Evolutionary conservation across 2,888 invertebrate genomes (phyloP).

Genomic region (Spicauda simplicius): DNA sequence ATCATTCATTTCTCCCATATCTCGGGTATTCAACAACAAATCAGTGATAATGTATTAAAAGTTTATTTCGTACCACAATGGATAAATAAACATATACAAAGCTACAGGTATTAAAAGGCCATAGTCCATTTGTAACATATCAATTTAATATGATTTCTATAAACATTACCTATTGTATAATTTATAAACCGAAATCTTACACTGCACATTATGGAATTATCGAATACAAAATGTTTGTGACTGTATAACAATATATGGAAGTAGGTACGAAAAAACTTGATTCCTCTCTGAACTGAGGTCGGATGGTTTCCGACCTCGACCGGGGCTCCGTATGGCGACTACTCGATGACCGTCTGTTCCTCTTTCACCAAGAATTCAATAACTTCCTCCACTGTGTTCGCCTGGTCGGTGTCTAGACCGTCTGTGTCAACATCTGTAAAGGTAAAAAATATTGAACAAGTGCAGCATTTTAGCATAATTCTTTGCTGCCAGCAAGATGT

Average conservation of each 20-base stretch:
- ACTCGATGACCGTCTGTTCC: conserved; percentile 93
- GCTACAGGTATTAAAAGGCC: conserved; percentile 71
- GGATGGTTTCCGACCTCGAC: conserved; percentile 60
- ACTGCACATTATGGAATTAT: conserved; percentile 64
- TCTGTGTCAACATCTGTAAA: conserved; percentile 96
- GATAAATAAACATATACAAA: conserved; percentile 52
- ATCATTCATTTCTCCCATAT: background rate
- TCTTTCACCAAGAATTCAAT: conserved; percentile 99
- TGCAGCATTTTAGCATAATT: too few relatives aligned
- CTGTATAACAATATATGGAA: conserved; percentile 50
- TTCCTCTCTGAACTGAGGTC: conserved; percentile 55
- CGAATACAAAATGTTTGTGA: conserved; percentile 54
- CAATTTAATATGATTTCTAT: conserved; percentile 82
- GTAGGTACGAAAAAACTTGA: conserved; percentile 60
- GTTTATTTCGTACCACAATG: conserved; percentile 56
- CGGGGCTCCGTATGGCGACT: conserved; percentile 71
- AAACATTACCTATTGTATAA: conserved; percentile 80
- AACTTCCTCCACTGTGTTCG: conserved; percentile 96
- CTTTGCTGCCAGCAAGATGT: too few relatives aligned
- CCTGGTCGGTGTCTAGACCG: conserved; percentile 92
- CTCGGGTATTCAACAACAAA: conserved; percentile 1
- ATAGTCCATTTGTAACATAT: conserved; percentile 78
- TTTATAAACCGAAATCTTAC: conserved; percentile 70
- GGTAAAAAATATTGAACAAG: background rate
- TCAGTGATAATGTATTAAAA: conserved; percentile 40